These are phyloP conservation scores for Centropus bengalensis DNA, from an alignment of 2,113 vertebrate genomes.

Conservation along the genomic window DNA sequence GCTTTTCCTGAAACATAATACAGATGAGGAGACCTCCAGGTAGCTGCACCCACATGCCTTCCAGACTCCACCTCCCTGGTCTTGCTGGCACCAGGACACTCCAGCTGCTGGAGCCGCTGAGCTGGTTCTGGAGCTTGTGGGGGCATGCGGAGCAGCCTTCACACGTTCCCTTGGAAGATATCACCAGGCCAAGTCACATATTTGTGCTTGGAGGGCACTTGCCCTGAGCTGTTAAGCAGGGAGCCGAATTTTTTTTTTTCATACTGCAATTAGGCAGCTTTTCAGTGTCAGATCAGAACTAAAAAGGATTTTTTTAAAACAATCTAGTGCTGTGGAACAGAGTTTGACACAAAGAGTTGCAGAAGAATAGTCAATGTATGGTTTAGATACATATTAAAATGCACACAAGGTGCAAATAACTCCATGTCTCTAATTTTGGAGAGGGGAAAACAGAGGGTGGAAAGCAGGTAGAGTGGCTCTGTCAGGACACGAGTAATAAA, in stretches of 20 bases:
- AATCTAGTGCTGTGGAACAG: neutral
- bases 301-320: neutral
- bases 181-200: neutral
- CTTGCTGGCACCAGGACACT: constrained; percentile 10
- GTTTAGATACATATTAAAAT: neutral
- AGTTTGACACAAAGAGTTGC: neutral
- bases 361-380: neutral
- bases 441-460: neutral
- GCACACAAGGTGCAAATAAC: neutral
- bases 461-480: neutral
- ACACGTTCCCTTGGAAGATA: neutral
- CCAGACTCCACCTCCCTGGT: constrained; percentile 11
- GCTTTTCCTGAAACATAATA: neutral
- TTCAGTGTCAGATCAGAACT: neutral
- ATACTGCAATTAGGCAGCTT: neutral
- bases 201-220: neutral
- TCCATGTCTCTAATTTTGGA: neutral
- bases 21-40: constrained; percentile 1
- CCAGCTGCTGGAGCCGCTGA: neutral
- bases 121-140: constrained; percentile 57
- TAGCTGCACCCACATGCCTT: constrained; percentile 24
- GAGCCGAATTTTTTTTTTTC: neutral
- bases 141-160: neutral
- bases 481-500: neutral
- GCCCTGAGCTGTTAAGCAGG: neutral